A percentile compares a stretch with the other conserved stretches of the same genome.
Conservation (phyloP, 2,888 invertebrate species). For the Leucoptera coffeella region DNA sequence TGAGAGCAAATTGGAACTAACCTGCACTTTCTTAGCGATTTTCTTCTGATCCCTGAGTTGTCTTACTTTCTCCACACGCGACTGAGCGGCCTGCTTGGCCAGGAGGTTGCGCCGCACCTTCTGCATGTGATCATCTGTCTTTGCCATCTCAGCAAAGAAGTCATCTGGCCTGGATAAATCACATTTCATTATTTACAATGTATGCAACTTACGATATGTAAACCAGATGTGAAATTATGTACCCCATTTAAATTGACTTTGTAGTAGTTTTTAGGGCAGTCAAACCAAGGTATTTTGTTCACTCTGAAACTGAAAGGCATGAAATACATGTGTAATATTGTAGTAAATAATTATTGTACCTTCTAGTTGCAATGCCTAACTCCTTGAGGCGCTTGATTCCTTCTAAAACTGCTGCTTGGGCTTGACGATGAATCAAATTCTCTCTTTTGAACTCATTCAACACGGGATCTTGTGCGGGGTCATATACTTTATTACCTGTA, state of each 20-base stretch:
- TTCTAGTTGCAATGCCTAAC: slow-evolving; percentile 68
- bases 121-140: slow-evolving; percentile 95
- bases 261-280: no score
- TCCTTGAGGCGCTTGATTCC: slow-evolving; percentile 73
- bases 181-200: no score
- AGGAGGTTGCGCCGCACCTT: slow-evolving; percentile 80
- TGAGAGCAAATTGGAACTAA: no score
- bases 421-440: slow-evolving; percentile 80
- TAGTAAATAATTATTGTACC: no score
- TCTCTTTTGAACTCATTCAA: slow-evolving; percentile 91
- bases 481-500: slow-evolving; percentile 59
- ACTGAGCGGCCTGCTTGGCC: slow-evolving; percentile 78
- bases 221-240: no score
- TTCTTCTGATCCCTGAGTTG: slow-evolving; percentile 88
- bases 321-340: no score
- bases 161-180: slow-evolving; percentile 69
- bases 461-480: slow-evolving; percentile 68
- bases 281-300: no score
- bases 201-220: no score
- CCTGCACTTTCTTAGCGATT: slow-evolving; percentile 81
- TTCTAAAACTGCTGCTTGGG: slow-evolving; percentile 78
- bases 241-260: no score
- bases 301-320: no score
- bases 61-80: slow-evolving; percentile 83
- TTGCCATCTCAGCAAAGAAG: slow-evolving; percentile 99